A percentile compares a stretch with the other conserved stretches of the same genome.
These are phyloP conservation scores for Brachypalpus laphriformis DNA, from an alignment of 2,888 invertebrate species.

Conservation along the genomic window DNA sequence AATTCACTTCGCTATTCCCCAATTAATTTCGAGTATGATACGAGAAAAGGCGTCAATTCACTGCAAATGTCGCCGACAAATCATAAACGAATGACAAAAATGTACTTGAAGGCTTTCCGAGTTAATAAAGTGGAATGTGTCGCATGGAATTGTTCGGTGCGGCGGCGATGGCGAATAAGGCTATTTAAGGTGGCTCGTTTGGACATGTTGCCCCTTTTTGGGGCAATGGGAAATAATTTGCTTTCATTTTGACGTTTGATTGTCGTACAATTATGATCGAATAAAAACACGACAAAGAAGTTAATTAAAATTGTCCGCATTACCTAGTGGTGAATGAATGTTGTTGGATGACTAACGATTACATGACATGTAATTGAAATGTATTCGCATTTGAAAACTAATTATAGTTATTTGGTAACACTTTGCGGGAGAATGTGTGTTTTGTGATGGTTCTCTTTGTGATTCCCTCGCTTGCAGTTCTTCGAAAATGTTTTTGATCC, in stretches of 20 bases:
- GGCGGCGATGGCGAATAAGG: neutral
- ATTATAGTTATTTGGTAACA: no score
- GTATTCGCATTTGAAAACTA: no score
- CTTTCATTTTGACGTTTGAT: conserved; percentile 19
- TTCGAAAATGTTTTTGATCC: no score
- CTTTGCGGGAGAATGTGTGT: no score
- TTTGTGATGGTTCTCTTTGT: no score
- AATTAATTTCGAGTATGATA: conserved; percentile 63
- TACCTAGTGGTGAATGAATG: neutral
- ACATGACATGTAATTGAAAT: neutral
- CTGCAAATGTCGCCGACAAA: conserved; percentile 61
- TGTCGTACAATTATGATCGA: neutral
- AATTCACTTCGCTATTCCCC: conserved; percentile 64
- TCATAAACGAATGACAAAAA: conserved; percentile 66
- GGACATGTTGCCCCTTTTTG: conserved; percentile 15
- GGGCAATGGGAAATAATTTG: conserved; percentile 25
- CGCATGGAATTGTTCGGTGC: neutral
- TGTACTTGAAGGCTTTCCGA: conserved; percentile 35
- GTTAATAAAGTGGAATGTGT: conserved; percentile 31
- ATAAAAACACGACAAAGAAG: neutral
- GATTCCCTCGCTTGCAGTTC: no score
- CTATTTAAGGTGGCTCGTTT: conserved; percentile 18
- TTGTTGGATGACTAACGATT: neutral
- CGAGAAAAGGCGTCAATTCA: conserved; percentile 50
- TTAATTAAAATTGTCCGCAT: conserved; percentile 18